Conservation (phyloP, 92 coral and sea anemone species). For the Porites rus region DNA sequence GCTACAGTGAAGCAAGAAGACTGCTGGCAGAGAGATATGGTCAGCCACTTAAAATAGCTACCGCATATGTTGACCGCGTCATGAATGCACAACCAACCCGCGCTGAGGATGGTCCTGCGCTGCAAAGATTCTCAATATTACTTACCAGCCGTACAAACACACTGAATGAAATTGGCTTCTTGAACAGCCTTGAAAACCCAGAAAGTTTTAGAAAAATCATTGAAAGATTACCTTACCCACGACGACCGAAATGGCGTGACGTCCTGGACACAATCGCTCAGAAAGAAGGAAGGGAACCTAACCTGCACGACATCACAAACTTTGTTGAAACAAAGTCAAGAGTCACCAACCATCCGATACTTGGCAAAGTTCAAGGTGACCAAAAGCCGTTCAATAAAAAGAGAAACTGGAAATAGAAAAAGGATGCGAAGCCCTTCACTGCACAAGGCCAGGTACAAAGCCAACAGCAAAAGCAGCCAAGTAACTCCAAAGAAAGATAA, state of each 20-base stretch:
- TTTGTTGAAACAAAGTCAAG: slow-evolving; percentile 19
- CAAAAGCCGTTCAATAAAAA: not conserved
- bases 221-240: slow-evolving; percentile 35
- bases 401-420: not conserved
- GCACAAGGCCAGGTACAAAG: not conserved
- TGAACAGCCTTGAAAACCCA: slow-evolving; percentile 42
- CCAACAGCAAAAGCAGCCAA: not conserved
- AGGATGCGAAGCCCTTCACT: not conserved
- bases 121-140: no score
- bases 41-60: no score
- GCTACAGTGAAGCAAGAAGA: no score
- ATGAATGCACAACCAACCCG: no score
- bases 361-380: slow-evolving; percentile 26
- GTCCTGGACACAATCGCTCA: no score
- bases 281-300: not conserved
- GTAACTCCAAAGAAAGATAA: not conserved
- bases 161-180: slow-evolving; percentile 58
- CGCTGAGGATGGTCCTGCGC: no score
- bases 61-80: no score
- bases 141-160: no score
- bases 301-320: slow-evolving; percentile 30
- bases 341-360: slow-evolving; percentile 59
- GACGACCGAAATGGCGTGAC: slow-evolving; percentile 38
- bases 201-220: slow-evolving; percentile 38
- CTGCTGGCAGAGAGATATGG: no score